phyloP scores from a whole-genome alignment of 2,888 invertebrate species.

The Masnerella sp. region DNA sequence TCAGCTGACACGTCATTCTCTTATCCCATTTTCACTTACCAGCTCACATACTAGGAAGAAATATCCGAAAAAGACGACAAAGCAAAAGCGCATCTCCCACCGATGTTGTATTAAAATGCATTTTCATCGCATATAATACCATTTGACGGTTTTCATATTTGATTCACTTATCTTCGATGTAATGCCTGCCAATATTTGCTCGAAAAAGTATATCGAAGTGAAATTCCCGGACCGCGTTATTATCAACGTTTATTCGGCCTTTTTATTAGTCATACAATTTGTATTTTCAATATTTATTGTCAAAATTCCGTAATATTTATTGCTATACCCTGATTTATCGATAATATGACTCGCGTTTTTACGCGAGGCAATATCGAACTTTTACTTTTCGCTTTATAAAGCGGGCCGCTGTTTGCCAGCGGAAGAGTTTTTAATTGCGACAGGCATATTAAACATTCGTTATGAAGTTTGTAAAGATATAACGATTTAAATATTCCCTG shows the following conservation, averaged over 20 bases:
- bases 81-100: slow-evolving; percentile 30
- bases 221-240: slow-evolving; percentile 30
- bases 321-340: slow-evolving; percentile 24
- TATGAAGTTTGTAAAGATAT: too few relatives aligned
- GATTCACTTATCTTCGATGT: slow-evolving; percentile 44
- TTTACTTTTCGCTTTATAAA: not conserved
- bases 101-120: slow-evolving; percentile 47
- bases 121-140: slow-evolving; percentile 49
- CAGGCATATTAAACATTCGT: not conserved
- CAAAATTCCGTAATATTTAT: slow-evolving; percentile 10
- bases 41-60: not conserved
- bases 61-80: not conserved
- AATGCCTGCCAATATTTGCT: slow-evolving; percentile 49
- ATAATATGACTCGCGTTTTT: not conserved
- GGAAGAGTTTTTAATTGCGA: not conserved
- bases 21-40: slow-evolving; percentile 14
- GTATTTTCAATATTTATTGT: slow-evolving; percentile 8
- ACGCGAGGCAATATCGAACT: not conserved
- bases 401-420: not conserved
- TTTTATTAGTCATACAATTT: slow-evolving; percentile 22
- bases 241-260: slow-evolving; percentile 21
- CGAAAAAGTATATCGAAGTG: slow-evolving; percentile 37
- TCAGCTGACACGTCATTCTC: not conserved
- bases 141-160: slow-evolving; percentile 49
- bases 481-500: too few relatives aligned